Evolutionary conservation across 2,797 vertebrate species (phyloP).

Genomic region (Danio aesculapii): DNA sequence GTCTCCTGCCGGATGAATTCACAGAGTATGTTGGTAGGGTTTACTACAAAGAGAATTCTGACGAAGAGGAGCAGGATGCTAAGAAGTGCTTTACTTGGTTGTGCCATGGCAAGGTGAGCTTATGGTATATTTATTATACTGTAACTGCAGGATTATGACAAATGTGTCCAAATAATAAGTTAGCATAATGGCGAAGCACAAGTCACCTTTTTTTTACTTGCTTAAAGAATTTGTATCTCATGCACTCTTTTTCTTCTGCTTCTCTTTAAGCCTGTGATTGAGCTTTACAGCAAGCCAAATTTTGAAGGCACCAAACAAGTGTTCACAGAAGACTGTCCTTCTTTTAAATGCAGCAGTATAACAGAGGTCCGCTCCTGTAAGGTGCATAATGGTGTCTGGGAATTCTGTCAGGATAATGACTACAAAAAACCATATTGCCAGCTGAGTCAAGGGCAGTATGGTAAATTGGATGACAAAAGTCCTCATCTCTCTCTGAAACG

Average conservation of each 20-base stretch:
- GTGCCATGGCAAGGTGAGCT: accelerated
- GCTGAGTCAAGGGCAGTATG: too few relatives aligned
- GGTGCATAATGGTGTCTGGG: too few relatives aligned
- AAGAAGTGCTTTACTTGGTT: neutral
- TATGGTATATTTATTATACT: neutral
- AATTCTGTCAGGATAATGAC: too few relatives aligned
- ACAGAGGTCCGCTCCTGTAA: too few relatives aligned
- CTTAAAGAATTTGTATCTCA: too few relatives aligned
- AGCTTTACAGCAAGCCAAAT: neutral
- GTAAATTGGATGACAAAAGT: too few relatives aligned
- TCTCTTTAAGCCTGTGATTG: neutral
- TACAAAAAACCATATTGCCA: too few relatives aligned
- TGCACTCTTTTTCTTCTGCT: too few relatives aligned
- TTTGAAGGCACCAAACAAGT: neutral
- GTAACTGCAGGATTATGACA: neutral
- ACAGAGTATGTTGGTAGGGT: neutral
- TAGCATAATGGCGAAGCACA: too few relatives aligned
- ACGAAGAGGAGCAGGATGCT: neutral
- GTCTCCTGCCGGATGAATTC: neutral
- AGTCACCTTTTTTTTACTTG: too few relatives aligned
- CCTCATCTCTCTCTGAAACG: too few relatives aligned
- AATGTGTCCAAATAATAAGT: too few relatives aligned
- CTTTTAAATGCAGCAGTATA: accelerated
- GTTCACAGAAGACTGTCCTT: neutral
- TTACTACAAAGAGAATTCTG: neutral